These are phyloP conservation scores for Hydrozoanthus gracilis DNA, from an alignment of 92 coral and sea anemone genomes.

Conservation along the genomic window DNA sequence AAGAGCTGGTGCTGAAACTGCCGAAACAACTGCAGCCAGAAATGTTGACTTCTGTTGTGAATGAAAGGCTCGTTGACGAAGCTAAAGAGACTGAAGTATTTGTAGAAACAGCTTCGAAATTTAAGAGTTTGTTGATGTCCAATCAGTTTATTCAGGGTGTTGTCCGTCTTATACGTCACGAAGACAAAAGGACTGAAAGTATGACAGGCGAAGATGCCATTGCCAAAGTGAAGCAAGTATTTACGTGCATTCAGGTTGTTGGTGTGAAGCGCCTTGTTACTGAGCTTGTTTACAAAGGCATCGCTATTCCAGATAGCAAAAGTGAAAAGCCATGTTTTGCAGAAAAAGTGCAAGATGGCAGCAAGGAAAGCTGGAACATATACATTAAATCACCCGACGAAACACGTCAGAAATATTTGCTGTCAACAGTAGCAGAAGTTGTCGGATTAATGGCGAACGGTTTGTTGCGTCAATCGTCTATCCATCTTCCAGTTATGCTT, in stretches of 20 bases:
- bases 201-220: constrained; percentile 35
- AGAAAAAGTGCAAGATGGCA: constrained; percentile 42
- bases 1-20: constrained; percentile 46
- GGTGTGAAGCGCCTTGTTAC: constrained; percentile 44
- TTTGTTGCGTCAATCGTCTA: constrained; percentile 44
- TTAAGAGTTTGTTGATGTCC: constrained; percentile 43
- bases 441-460: constrained; percentile 51
- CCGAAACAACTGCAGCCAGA: constrained; percentile 55
- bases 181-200: constrained; percentile 11
- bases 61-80: constrained; percentile 44
- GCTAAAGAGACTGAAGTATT: not conserved
- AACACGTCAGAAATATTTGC: not conserved
- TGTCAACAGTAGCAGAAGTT: constrained; percentile 49
- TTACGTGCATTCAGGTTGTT: constrained; percentile 52
- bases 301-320: constrained; percentile 52
- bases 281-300: constrained; percentile 46
- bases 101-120: constrained; percentile 31
- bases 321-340: constrained; percentile 61
- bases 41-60: constrained; percentile 62
- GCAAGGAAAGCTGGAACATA: constrained; percentile 62
- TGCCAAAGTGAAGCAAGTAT: constrained; percentile 15
- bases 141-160: constrained; percentile 62
- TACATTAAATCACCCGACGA: constrained; percentile 48
- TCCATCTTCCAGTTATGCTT: constrained; percentile 61
- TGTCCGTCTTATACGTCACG: constrained; percentile 71